A percentile compares a stretch with the other conserved stretches of the same genome.
phyloP scores from a whole-genome alignment of 1,140 invertebrate species.

The Caligus rogercresseyi region DNA sequence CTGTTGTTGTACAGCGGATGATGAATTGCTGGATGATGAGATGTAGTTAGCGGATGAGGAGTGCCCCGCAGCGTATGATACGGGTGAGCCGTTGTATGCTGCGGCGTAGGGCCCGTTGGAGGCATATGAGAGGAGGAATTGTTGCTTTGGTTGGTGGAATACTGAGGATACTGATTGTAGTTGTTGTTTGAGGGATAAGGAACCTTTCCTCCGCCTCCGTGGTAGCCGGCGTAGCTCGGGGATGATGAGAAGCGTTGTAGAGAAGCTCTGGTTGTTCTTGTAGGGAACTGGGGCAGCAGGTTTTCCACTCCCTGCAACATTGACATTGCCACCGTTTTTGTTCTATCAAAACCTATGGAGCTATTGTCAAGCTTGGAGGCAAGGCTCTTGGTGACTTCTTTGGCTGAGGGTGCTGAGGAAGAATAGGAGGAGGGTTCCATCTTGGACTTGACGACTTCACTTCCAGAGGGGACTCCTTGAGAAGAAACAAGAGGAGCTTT shows the following conservation, averaged over 20 bases:
- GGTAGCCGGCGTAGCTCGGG: no score
- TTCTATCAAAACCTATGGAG: background rate
- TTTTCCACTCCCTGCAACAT: no score
- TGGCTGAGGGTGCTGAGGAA: slow-evolving; percentile 7
- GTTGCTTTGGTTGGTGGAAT: slow-evolving; percentile 1
- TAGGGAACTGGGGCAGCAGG: no score
- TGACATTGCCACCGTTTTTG: background rate
- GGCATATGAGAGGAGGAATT: background rate
- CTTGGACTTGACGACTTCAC: background rate
- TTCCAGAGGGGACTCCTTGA: no score
- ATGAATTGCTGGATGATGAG: background rate
- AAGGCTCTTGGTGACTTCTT: slow-evolving; percentile 12
- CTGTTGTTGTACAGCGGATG: background rate
- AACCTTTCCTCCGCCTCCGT: no score
- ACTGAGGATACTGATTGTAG: background rate
- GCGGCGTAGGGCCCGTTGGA: no score
- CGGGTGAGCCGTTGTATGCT: background rate
- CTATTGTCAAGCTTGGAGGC: background rate
- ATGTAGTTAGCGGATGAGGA: no score
- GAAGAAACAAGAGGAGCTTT: no score
- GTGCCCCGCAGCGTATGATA: background rate
- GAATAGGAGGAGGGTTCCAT: no score
- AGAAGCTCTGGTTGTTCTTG: no score
- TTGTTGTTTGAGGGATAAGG: background rate
- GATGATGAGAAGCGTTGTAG: no score